Percentiles rank a stretch among this genome's conserved stretches.
These are phyloP conservation scores for Micropterix aruncella DNA, from an alignment of 2,888 invertebrate genomes.

Conservation along the genomic window DNA sequence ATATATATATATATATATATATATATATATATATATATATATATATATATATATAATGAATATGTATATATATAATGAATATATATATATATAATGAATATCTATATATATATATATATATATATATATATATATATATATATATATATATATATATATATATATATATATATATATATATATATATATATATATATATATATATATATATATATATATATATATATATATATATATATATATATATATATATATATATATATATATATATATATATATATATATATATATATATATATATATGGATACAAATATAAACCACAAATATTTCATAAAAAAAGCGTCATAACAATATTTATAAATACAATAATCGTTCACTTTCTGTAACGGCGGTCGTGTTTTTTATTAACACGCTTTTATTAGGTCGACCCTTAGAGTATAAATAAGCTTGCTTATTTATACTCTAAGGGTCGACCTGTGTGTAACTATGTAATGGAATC, in stretches of 20 bases:
- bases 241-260: slow-evolving; percentile 4
- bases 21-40: background rate
- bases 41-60: slow-evolving; percentile 1
- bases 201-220: slow-evolving; percentile 5
- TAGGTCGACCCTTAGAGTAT: too few species aligned
- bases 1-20: background rate
- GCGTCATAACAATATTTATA: slow-evolving; percentile 4
- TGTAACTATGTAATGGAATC: too few species aligned
- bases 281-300: slow-evolving; percentile 6
- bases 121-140: slow-evolving; percentile 4
- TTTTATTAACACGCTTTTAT: too few species aligned
- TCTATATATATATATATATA: slow-evolving; percentile 6
- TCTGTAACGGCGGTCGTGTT: too few species aligned
- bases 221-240: slow-evolving; percentile 5
- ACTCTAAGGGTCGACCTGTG: too few species aligned
- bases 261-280: slow-evolving; percentile 4
- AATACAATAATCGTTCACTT: slow-evolving; percentile 5
- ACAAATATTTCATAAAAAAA: too few species aligned
- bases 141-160: slow-evolving; percentile 3
- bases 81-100: slow-evolving; percentile 8
- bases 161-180: slow-evolving; percentile 5
- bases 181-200: slow-evolving; percentile 5
- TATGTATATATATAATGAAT: too few species aligned
- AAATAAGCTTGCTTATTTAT: too few species aligned
- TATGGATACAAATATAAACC: too few species aligned